Evolutionary conservation across 2,888 invertebrate genomes (phyloP).

Genomic region (Spilarctia lutea): DNA sequence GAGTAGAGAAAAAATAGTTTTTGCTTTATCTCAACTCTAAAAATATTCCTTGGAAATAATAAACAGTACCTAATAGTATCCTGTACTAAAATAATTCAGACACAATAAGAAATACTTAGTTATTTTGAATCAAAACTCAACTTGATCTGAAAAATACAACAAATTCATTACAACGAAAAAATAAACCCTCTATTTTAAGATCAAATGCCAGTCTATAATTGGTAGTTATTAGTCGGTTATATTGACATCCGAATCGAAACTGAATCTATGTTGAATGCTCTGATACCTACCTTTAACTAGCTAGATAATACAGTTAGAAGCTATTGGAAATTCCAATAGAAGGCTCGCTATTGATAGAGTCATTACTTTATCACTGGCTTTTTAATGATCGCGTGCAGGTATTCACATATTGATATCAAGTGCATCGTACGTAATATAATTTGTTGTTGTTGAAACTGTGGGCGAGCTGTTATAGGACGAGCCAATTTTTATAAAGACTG

Average conservation of each 20-base stretch:
- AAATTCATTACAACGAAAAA: not conserved
- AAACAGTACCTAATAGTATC: not conserved
- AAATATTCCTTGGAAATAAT: not conserved
- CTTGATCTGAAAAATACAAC: not conserved
- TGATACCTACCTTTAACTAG: slow-evolving; percentile 31
- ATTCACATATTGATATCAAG: slow-evolving; percentile 28
- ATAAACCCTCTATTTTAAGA: slow-evolving; percentile 4
- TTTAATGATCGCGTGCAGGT: slow-evolving; percentile 17
- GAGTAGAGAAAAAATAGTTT: not conserved
- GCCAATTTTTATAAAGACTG: not conserved
- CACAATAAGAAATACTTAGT: not conserved
- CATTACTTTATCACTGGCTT: slow-evolving; percentile 28
- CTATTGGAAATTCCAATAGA: slow-evolving; percentile 32
- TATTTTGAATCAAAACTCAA: not conserved
- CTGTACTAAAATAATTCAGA: not conserved
- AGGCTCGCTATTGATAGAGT: slow-evolving; percentile 16
- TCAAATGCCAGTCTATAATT: slow-evolving; percentile 26
- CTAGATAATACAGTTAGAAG: slow-evolving; percentile 26
- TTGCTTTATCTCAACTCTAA: not conserved
- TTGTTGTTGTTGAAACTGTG: slow-evolving; percentile 25
- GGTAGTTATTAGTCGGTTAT: slow-evolving; percentile 20
- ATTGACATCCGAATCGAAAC: slow-evolving; percentile 38
- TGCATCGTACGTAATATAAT: slow-evolving; percentile 19
- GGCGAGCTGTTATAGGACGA: slow-evolving; percentile 15
- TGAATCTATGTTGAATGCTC: slow-evolving; percentile 26